Conservation (phyloP, 2,113 vertebrate species). For the Prunella himalayana region DNA sequence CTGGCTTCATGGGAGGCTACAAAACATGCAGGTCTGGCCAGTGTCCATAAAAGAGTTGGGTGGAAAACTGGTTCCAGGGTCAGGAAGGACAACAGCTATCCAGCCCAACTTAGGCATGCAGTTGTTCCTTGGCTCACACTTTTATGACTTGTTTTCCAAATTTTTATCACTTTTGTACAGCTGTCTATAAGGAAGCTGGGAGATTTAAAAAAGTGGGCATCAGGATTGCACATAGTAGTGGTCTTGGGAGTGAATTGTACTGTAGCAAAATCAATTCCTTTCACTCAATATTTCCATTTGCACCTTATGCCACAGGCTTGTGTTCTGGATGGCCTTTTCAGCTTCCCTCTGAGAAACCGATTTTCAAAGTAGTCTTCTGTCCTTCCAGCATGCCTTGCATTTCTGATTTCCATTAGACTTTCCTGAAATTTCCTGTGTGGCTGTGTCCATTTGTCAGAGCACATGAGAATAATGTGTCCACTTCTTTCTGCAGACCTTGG, state of each 20-base stretch:
- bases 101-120: background rate
- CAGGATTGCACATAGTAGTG: background rate
- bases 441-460: background rate
- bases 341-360: background rate
- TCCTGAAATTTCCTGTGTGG: background rate
- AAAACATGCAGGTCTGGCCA: background rate
- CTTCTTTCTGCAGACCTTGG: background rate
- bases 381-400: background rate
- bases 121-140: background rate
- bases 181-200: background rate
- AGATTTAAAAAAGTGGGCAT: background rate
- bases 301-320: background rate
- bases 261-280: conserved; percentile 12
- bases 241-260: background rate
- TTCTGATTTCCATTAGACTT: background rate
- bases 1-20: background rate
- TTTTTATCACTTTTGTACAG: background rate
- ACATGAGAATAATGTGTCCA: background rate
- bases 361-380: background rate
- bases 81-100: background rate
- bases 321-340: background rate
- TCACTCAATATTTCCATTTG: conserved; percentile 21
- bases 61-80: background rate
- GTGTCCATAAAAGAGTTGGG: background rate
- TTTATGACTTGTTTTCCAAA: background rate